Conservation (phyloP, 1,140 invertebrate genomes). For the Delia radicum region DNA sequence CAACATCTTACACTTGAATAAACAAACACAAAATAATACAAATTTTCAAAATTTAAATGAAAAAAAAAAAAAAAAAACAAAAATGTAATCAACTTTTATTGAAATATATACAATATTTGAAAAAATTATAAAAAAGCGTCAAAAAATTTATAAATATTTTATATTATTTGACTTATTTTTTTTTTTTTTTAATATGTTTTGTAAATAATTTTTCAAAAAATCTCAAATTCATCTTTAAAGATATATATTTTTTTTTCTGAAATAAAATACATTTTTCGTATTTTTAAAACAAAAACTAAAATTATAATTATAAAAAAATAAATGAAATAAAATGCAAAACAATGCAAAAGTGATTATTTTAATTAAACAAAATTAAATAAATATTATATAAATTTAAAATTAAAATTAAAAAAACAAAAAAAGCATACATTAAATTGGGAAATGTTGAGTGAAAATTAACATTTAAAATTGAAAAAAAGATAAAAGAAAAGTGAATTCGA, state of each 20-base stretch:
- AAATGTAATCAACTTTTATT: no score
- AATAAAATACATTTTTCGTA: not conserved
- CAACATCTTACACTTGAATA: not conserved
- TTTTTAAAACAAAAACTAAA: not conserved
- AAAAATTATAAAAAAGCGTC: constrained; percentile 16
- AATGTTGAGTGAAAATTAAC: not conserved
- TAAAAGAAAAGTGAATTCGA: not conserved
- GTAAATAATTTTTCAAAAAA: not conserved
- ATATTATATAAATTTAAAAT: no score
- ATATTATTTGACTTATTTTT: not conserved
- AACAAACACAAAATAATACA: not conserved
- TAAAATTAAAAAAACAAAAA: no score
- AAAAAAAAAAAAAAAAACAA: not conserved
- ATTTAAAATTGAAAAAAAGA: not conserved
- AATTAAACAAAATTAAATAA: not conserved
- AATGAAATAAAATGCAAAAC: not conserved
- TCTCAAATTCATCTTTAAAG: not conserved
- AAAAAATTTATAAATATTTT: not conserved
- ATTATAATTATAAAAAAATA: no score
- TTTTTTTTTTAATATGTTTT: not conserved
- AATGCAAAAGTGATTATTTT: not conserved
- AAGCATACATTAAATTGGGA: no score
- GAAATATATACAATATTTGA: not conserved
- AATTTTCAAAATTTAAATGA: not conserved
- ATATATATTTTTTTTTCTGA: not conserved